Evolutionary conservation across 2,888 invertebrate genomes (phyloP).

Genomic region (Scaptomyza flava): DNA sequence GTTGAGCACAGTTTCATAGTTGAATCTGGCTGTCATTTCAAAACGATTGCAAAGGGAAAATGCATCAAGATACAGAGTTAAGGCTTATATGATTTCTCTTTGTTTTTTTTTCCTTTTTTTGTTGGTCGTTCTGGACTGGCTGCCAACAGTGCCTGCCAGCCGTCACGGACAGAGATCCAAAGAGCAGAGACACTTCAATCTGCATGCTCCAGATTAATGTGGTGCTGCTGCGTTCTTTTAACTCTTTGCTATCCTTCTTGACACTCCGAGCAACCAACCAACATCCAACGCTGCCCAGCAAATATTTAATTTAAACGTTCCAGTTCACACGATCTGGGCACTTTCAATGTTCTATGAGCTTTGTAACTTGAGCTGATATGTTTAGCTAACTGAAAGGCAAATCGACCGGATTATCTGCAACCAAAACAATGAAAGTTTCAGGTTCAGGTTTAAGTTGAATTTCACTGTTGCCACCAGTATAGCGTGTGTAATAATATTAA

Average conservation of each 20-base stretch:
- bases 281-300: conserved; percentile 37
- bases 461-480: no score
- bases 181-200: conserved; percentile 67
- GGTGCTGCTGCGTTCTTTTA: conserved; percentile 58
- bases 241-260: conserved; percentile 44
- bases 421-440: background rate
- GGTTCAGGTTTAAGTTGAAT: no score
- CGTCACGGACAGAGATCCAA: conserved; percentile 15
- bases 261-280: conserved; percentile 25
- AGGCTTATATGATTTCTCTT: conserved; percentile 9
- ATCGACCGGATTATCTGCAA: background rate
- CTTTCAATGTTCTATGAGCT: background rate
- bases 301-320: conserved; percentile 69
- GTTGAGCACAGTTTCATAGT: conserved; percentile 2
- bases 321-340: conserved; percentile 23
- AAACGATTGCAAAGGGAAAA: conserved; percentile 16
- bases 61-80: conserved; percentile 15
- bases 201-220: conserved; percentile 75
- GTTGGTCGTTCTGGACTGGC: background rate
- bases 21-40: conserved; percentile 1
- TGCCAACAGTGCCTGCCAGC: conserved; percentile 9
- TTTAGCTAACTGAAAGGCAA: background rate
- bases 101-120: background rate
- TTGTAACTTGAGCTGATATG: conserved; percentile 15
- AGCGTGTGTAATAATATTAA: background rate